Conservation (phyloP, 2,113 vertebrate genomes). For the Lamprologus lemairii region DNA sequence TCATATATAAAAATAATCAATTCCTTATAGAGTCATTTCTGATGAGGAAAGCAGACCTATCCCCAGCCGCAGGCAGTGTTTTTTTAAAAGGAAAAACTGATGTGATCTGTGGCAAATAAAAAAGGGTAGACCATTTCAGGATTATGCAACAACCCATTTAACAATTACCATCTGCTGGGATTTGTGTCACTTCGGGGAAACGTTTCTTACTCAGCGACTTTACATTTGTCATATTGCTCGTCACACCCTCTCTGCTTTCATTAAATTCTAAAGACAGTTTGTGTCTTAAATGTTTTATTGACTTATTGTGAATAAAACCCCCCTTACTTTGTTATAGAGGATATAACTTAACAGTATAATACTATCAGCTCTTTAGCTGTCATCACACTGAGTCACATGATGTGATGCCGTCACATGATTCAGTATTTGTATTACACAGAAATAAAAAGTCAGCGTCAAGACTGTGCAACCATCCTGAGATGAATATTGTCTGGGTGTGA, state of each 20-base stretch:
- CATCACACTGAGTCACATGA: background rate
- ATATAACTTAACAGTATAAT: background rate
- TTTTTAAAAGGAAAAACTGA: background rate
- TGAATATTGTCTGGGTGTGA: background rate
- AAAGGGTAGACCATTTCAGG: background rate
- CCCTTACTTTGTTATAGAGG: background rate
- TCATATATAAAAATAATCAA: background rate
- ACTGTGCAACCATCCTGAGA: background rate
- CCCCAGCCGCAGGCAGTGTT: background rate
- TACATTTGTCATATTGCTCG: background rate
- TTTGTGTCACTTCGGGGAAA: background rate
- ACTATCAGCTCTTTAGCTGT: background rate
- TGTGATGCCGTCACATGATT: background rate
- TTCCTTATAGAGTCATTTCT: background rate
- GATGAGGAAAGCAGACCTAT: background rate
- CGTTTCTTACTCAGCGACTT: background rate
- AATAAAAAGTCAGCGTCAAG: background rate
- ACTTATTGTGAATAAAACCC: background rate
- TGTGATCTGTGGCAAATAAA: background rate
- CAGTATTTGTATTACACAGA: background rate
- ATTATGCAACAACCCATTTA: background rate
- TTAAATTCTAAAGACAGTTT: background rate
- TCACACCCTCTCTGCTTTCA: background rate
- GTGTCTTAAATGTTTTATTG: background rate
- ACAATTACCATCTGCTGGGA: conserved; percentile 16